Evolutionary conservation across 2,888 invertebrate genomes (phyloP), one percentile per base, ranked within the genome.

Genomic region (Phortica okadai): DNA sequence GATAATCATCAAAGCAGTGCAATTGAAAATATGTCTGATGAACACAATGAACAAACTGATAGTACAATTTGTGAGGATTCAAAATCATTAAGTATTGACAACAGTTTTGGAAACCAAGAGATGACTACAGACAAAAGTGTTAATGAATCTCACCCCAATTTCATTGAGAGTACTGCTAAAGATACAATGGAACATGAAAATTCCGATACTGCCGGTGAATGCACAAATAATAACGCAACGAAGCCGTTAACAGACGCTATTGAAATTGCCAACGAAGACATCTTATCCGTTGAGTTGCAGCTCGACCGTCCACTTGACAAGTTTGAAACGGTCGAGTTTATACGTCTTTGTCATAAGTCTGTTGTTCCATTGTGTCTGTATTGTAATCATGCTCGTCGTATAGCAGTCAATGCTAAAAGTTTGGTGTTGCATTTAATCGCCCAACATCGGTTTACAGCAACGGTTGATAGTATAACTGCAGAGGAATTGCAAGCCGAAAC

Each of bases 351-450:
- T 90, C 92, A 97, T 73, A 92, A 93, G 80, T 93, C 94, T 14
- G 95, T 96, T 0, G 93, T 94, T 86, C 92, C 93, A 7, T 92
- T 93, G 78, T 97, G 97, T 90, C 94, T 96, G 76, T 97, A 96
- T 90, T 97, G 97, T 88, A 96, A 97, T 89, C 96, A 97, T 92
- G 96, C 96, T 0, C 93, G 96, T 25, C 95, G 95, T 84, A 96
- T 97, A 82, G 95, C 96, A 11, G 96, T 97, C 0, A 96, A 97
- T 90, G 96, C 95, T 73, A 94, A 95, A 89, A 96, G 96, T 86
- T 92, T 97, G 73, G 95, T 95, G 7, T 90, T 96, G 59, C 97
- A 97, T 89, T 94, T 97, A 90, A 94, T 97, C 16, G 93, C 94
- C 0, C 94, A 96, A 87, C 97, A 97, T 91, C 93, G 95, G 7